These are phyloP conservation scores for Dynastes grantii DNA, from an alignment of 2,888 invertebrate genomes.

Conservation along the genomic window DNA sequence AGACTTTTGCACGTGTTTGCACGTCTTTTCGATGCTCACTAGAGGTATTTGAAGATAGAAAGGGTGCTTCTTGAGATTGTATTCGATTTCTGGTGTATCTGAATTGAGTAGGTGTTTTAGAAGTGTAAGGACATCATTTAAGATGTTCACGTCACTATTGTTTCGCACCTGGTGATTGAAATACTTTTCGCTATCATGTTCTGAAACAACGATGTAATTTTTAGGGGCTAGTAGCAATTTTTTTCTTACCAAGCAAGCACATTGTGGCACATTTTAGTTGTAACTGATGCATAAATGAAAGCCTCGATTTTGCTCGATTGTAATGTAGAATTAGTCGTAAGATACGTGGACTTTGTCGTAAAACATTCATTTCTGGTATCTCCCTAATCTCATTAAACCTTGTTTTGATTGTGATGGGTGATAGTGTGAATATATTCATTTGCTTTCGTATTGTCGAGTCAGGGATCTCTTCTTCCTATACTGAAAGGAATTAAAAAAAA, in stretches of 20 bases:
- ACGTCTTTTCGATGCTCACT: slow-evolving; percentile 74
- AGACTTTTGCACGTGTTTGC: slow-evolving; percentile 72
- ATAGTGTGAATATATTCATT: slow-evolving; percentile 75
- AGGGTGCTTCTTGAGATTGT: slow-evolving; percentile 74
- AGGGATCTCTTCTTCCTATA: slow-evolving; percentile 74
- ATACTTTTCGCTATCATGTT: slow-evolving; percentile 59
- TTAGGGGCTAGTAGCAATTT: no score
- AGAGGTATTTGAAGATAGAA: slow-evolving; percentile 78
- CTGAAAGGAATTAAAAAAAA: slow-evolving; percentile 55
- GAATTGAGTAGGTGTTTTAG: slow-evolving; percentile 67
- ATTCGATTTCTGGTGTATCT: slow-evolving; percentile 63
- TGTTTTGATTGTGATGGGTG: slow-evolving; percentile 74
- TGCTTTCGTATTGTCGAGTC: slow-evolving; percentile 72
- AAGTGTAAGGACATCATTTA: slow-evolving; percentile 69
- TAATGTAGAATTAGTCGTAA: slow-evolving; percentile 72
- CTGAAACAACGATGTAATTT: background rate
- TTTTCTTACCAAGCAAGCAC: slow-evolving; percentile 67
- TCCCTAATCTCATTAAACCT: slow-evolving; percentile 74
- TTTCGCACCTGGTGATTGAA: slow-evolving; percentile 72
- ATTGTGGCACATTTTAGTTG: slow-evolving; percentile 72
- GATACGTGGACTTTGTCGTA: slow-evolving; percentile 76
- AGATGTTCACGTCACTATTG: slow-evolving; percentile 73
- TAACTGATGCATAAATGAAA: slow-evolving; percentile 72
- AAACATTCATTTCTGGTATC: slow-evolving; percentile 76
- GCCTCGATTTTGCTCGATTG: slow-evolving; percentile 70